Evolutionary conservation across 1,140 invertebrate genomes (phyloP).

Genomic region (Drosophila ficusphila): DNA sequence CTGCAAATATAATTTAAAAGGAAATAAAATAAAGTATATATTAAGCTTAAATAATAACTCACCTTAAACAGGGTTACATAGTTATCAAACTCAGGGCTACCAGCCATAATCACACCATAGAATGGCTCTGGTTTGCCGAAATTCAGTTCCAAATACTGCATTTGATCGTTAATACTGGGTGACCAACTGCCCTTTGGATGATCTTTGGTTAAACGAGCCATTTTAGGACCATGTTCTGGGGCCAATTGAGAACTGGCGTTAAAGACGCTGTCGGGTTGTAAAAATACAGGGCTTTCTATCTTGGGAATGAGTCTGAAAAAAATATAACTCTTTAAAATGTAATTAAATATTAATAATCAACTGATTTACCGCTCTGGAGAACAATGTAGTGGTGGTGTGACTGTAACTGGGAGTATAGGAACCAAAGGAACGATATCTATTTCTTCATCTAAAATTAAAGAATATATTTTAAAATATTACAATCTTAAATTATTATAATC

Average conservation of each 20-base stretch:
- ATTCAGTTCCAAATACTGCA: conserved; percentile 90
- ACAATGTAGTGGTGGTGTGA: conserved; percentile 85
- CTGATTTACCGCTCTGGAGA: conserved; percentile 81
- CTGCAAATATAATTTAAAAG: conserved; percentile 14
- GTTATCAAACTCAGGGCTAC: conserved; percentile 87
- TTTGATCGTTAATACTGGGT: conserved; percentile 85
- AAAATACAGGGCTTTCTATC: conserved; percentile 85
- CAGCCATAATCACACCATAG: conserved; percentile 90
- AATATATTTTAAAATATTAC: not conserved
- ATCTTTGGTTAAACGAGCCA: conserved; percentile 85
- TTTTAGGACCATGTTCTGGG: conserved; percentile 85
- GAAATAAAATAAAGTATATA: not conserved
- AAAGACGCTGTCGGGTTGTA: conserved; percentile 86
- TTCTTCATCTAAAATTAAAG: conserved; percentile 9
- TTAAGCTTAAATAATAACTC: not conserved
- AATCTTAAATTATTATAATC: too few relatives aligned
- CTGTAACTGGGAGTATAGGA: conserved; percentile 83
- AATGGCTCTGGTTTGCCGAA: conserved; percentile 87
- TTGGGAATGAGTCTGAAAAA: conserved; percentile 85
- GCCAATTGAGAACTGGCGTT: conserved; percentile 86
- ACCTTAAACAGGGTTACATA: conserved; percentile 90
- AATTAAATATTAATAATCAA: not conserved
- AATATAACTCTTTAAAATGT: not conserved
- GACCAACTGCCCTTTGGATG: conserved; percentile 87
- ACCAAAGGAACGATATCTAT: conserved; percentile 3